phyloP scores from a whole-genome alignment of 2,113 vertebrate species.

The Oenanthe oenanthe region DNA sequence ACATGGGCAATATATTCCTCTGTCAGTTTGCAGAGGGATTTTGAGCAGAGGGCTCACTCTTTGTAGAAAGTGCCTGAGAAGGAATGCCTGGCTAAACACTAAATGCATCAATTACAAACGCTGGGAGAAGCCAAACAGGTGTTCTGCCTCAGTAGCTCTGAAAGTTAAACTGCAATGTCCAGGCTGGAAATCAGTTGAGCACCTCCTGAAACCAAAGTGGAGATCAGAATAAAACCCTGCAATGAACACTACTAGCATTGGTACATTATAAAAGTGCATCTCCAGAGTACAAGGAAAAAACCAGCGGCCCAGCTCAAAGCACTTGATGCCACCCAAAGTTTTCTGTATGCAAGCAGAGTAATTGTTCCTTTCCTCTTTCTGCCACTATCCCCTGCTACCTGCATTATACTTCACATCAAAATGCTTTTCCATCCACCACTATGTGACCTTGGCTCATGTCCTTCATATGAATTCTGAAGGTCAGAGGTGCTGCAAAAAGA shows the following conservation, averaged over 20 bases:
- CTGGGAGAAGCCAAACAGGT: background rate
- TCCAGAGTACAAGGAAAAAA: background rate
- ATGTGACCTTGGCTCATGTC: background rate
- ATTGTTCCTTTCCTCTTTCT: background rate
- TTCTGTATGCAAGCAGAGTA: background rate
- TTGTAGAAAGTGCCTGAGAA: background rate
- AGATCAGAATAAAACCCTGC: background rate
- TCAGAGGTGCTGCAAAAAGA: background rate
- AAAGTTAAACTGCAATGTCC: background rate
- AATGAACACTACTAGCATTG: background rate
- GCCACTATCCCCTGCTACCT: background rate
- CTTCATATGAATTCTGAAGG: background rate
- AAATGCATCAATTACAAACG: background rate
- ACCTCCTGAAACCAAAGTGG: background rate
- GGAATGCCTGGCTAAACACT: background rate
- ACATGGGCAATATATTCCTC: background rate
- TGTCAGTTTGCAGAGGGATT: background rate
- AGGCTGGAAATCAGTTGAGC: background rate
- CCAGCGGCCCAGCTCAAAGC: background rate
- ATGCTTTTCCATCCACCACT: background rate
- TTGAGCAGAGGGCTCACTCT: background rate
- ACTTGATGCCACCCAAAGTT: background rate
- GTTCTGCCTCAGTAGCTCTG: background rate
- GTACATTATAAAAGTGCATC: fast-evolving
- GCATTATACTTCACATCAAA: background rate